Conservation (phyloP, 2,797 vertebrate species). For the Peromyscus melanophrys region DNA sequence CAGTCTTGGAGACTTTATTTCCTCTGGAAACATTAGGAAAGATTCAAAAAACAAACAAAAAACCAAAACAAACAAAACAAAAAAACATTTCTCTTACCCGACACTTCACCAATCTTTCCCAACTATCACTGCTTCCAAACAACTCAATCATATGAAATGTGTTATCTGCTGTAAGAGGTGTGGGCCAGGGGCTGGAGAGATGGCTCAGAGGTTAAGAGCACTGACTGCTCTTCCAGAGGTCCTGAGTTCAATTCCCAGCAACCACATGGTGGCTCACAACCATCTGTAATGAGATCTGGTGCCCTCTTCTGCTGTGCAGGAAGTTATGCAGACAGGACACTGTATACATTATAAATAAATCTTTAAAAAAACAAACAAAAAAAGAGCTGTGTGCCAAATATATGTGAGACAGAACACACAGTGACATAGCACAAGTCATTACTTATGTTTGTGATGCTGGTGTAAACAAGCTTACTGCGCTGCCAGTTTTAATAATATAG, state of each 20-base stretch:
- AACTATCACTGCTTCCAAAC: conserved; percentile 60
- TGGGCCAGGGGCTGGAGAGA: background rate
- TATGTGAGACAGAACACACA: background rate
- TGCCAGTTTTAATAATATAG: background rate
- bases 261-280: background rate
- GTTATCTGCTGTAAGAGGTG: conserved; percentile 47
- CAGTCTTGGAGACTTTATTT: conserved; percentile 68
- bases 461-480: background rate
- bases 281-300: background rate
- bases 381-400: background rate
- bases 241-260: background rate
- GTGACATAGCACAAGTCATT: background rate
- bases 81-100: conserved; percentile 28
- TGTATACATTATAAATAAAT: background rate
- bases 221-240: background rate
- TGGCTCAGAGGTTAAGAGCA: background rate
- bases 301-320: background rate
- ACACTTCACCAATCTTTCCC: conserved; percentile 54
- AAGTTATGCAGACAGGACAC: background rate
- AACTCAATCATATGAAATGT: conserved; percentile 67
- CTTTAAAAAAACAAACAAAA: background rate
- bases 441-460: background rate
- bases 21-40: conserved; percentile 66
- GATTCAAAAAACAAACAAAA: conserved; percentile 7
- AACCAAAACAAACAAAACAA: background rate